These are phyloP conservation scores for Saguinus midas DNA, from an alignment of 2,113 vertebrate species.

Conservation along the genomic window DNA sequence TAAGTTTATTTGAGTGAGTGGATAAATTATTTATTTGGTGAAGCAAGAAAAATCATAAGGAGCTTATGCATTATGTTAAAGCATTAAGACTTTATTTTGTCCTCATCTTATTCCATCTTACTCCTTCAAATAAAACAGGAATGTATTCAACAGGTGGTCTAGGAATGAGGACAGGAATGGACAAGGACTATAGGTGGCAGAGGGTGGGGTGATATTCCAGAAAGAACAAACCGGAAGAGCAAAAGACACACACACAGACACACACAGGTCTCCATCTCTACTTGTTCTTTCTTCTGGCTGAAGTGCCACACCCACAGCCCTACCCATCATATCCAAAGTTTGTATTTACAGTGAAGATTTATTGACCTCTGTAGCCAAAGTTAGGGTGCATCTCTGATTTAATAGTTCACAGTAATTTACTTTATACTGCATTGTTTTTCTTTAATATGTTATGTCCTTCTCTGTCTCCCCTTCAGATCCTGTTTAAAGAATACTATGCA, in stretches of 20 bases:
- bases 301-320: not conserved
- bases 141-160: not conserved
- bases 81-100: not conserved
- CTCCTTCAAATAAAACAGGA: not conserved
- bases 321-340: not conserved
- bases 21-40: not conserved
- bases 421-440: not conserved
- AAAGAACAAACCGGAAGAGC: not conserved
- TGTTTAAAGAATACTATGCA: not conserved
- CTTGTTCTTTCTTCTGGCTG: not conserved
- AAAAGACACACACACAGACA: not conserved
- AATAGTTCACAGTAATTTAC: not conserved
- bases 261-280: not conserved
- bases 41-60: not conserved
- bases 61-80: not conserved
- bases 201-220: not conserved
- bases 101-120: not conserved
- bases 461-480: not conserved
- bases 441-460: not conserved
- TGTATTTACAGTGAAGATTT: not conserved
- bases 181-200: not conserved
- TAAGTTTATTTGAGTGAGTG: not conserved
- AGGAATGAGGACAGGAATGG: not conserved
- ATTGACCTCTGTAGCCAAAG: not conserved
- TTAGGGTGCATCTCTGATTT: not conserved